phyloP scores from a whole-genome alignment of 2,888 invertebrate genomes.

The Dynastes grantii region DNA sequence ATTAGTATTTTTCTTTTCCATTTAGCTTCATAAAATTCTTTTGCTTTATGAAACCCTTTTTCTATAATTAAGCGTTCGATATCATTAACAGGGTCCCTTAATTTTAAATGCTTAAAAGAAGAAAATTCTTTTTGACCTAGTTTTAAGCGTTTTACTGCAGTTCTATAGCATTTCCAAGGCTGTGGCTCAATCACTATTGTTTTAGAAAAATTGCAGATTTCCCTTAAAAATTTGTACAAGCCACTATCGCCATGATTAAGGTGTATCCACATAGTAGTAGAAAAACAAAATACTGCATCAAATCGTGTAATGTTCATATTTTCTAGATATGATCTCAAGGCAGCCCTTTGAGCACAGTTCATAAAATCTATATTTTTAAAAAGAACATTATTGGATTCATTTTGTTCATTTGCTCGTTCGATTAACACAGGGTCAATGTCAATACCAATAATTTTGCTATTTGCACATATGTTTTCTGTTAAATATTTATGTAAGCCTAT shows the following conservation, averaged over 20 bases:
- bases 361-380: conserved; percentile 79
- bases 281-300: conserved; percentile 84
- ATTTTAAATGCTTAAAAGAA: conserved; percentile 74
- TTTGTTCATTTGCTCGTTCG: conserved; percentile 76
- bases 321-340: conserved; percentile 72
- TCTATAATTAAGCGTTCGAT: conserved; percentile 72
- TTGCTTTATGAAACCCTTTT: conserved; percentile 72
- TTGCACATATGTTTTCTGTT: conserved; percentile 66
- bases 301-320: conserved; percentile 71
- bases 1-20: conserved; percentile 83
- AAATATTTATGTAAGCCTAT: conserved; percentile 74
- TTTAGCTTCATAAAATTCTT: conserved; percentile 75
- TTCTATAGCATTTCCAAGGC: conserved; percentile 88
- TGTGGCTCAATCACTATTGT: conserved; percentile 86
- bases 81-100: conserved; percentile 76
- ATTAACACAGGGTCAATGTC: conserved; percentile 85
- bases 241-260: conserved; percentile 87
- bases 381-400: conserved; percentile 70
- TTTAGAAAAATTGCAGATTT: conserved; percentile 72
- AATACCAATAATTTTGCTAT: conserved; percentile 76
- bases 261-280: conserved; percentile 94
- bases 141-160: conserved; percentile 82
- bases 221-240: conserved; percentile 76
- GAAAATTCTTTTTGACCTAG: conserved; percentile 76
- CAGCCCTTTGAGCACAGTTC: conserved; percentile 65